Base-by-base conservation (phyloP, 2,888 invertebrate species). In the Halictus ligatus region DNA sequence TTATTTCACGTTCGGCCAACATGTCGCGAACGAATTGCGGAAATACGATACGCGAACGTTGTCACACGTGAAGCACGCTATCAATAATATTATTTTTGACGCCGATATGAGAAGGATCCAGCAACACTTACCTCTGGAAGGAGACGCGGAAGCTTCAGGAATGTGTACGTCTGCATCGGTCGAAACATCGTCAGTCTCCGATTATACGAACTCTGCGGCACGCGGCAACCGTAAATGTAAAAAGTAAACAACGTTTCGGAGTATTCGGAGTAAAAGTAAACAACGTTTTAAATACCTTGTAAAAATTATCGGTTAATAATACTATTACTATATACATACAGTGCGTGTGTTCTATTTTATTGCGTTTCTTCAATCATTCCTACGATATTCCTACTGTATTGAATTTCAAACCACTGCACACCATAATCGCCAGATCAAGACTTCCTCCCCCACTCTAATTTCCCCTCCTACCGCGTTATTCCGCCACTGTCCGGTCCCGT, bases 11-110 rank as follows among this genome's bases (percentile, higher is more conserved):
- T 78, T 54, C 7, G 78, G 78, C 6, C 78, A 78, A 40, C 43
- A 78, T 18, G 48, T 78, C 48, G 78, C 69, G 21, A 78, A 78
- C 40, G 78, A 78, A 54, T n/a, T 78, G 25, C 29, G 78, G 54
- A 78, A 78, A 78, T 78, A 78, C 35, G 71, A 78, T 18, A 12
- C 54, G 18, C 69, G 71, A n/a, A 78, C 78, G 48, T 13, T 78
- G 50, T 18, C 78, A 1, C 35, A 54, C 12, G 78, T 78, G 8
- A 78, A 71, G 25, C 78, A 71, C 35, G 78, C 71, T 2, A 78
- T 78, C n/a, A 69, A 58, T 48, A 75, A 75, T 50, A 74, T 80
- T 35, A 43, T 76, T 25, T 78, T 77, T 21, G 78, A 75, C 18
- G 67, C 69, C 8, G 83, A 82, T 13, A 60, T 78, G 43, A 60